Evolutionary conservation across 35 echinoderm and acorn worm species (phyloP).

Genomic region (Patiria miniata): DNA sequence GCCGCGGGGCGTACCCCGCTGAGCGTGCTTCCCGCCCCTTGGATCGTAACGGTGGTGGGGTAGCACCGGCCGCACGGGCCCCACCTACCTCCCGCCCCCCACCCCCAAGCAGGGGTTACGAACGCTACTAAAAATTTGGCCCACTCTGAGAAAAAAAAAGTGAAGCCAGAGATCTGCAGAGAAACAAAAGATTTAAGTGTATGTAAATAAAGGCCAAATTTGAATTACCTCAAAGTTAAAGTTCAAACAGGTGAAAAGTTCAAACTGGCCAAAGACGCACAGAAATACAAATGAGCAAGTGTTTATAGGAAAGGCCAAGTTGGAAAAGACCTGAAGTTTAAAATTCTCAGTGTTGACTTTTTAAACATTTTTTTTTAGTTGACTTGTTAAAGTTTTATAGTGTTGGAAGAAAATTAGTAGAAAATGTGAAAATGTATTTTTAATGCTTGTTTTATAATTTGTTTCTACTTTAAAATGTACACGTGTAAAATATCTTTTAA

Average conservation of each 20-base stretch:
- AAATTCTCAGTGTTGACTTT: too few species aligned
- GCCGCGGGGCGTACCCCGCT: constrained; percentile 9
- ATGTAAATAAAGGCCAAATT: background rate
- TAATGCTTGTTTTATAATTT: too few species aligned
- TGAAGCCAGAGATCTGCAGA: background rate
- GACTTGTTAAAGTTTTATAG: too few species aligned
- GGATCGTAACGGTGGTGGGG: constrained; percentile 6
- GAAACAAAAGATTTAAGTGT: background rate
- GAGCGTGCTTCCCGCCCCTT: constrained; percentile 12
- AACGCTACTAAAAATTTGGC: background rate
- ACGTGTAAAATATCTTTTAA: too few species aligned
- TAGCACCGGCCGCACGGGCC: background rate
- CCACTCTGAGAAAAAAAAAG: background rate
- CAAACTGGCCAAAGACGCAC: too few species aligned
- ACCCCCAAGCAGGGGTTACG: constrained; percentile 22
- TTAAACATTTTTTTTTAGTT: too few species aligned
- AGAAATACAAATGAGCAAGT: too few species aligned
- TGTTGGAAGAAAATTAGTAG: too few species aligned
- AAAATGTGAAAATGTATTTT: too few species aligned
- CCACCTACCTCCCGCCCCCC: background rate
- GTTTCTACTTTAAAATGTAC: too few species aligned
- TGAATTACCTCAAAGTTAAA: background rate
- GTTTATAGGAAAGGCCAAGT: too few species aligned
- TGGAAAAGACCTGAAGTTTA: too few species aligned
- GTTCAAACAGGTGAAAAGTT: background rate